These are phyloP conservation scores for Noturus placidus DNA, from an alignment of 2,113 vertebrate genomes.

Conservation along the genomic window DNA sequence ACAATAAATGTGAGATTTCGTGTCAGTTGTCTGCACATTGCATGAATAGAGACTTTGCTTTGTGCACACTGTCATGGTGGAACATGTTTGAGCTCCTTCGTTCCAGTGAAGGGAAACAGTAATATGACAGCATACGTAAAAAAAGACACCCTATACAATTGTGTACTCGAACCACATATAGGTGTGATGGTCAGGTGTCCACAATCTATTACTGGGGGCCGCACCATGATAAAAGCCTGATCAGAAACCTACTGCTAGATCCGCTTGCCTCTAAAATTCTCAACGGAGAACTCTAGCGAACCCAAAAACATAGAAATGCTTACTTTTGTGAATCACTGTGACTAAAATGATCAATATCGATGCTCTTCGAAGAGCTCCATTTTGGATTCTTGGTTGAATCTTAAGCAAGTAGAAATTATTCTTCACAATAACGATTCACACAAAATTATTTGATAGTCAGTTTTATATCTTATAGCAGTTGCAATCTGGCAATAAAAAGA, in stretches of 20 bases:
- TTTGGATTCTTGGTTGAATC: neutral
- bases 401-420: neutral
- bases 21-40: neutral
- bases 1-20: neutral
- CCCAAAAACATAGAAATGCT: neutral
- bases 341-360: neutral
- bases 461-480: constrained; percentile 79
- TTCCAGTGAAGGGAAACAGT: neutral
- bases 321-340: neutral
- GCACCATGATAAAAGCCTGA: constrained; percentile 27
- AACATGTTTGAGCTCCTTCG: neutral
- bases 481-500: constrained; percentile 78
- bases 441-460: constrained; percentile 66
- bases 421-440: constrained; percentile 24
- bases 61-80: neutral
- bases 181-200: neutral
- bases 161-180: neutral
- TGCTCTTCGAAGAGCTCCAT: neutral
- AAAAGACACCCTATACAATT: neutral
- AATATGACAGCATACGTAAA: neutral
- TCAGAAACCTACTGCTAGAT: neutral
- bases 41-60: neutral
- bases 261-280: neutral
- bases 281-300: constrained; percentile 18
- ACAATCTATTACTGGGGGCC: constrained; percentile 4